Percentiles rank a stretch among this genome's conserved stretches.
phyloP scores from a whole-genome alignment of 2,797 vertebrate genomes.

The Nothura maculosa region DNA sequence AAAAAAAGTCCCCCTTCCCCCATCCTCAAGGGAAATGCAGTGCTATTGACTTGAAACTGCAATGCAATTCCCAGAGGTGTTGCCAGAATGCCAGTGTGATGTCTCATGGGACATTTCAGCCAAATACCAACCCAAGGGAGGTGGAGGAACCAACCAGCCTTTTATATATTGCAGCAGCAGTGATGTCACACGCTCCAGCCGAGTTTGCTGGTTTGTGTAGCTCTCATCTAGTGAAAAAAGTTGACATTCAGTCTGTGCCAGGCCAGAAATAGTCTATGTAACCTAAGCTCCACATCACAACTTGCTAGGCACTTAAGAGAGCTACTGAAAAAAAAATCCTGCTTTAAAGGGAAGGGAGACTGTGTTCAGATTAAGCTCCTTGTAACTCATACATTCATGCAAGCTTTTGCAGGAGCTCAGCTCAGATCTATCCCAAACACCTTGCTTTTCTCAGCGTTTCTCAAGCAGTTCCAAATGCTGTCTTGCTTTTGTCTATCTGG shows the following conservation, averaged over 20 bases:
- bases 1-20: neutral
- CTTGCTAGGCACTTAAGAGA: constrained; percentile 14
- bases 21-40: neutral
- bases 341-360: neutral
- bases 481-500: neutral
- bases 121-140: constrained; percentile 23
- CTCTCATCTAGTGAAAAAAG: constrained; percentile 51
- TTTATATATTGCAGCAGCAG: constrained; percentile 52
- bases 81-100: constrained; percentile 50
- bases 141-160: neutral
- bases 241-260: constrained; percentile 65
- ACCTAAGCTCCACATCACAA: constrained; percentile 51
- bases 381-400: neutral
- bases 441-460: neutral
- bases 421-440: neutral
- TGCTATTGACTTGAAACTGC: constrained; percentile 28
- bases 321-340: constrained; percentile 6
- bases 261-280: constrained; percentile 63
- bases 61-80: neutral
- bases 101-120: constrained; percentile 57
- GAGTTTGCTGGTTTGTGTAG: constrained; percentile 7
- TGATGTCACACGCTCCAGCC: constrained; percentile 43
- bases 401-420: neutral
- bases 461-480: neutral
- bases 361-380: constrained; percentile 5